These are phyloP conservation scores for Isoperla grammatica DNA, from an alignment of 2,888 invertebrate species.

Conservation along the genomic window DNA sequence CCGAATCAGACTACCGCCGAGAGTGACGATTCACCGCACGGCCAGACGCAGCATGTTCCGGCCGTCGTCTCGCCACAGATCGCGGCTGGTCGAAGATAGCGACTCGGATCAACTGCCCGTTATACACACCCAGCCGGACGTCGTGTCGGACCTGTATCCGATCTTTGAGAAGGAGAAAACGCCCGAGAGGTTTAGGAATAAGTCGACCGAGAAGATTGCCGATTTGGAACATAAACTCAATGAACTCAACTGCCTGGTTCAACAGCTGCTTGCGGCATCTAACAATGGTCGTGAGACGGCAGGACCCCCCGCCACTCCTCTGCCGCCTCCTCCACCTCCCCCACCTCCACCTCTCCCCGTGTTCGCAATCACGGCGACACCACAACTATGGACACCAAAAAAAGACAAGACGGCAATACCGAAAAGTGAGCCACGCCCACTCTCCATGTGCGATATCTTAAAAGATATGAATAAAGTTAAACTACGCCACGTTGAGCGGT, in stretches of 20 bases:
- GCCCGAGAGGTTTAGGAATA: too few relatives aligned
- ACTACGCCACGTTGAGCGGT: conserved; percentile 17
- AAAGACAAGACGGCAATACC: not conserved
- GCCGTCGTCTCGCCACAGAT: too few relatives aligned
- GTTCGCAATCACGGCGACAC: too few relatives aligned
- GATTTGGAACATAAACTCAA: not conserved
- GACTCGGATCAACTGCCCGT: too few relatives aligned
- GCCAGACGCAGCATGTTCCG: not conserved
- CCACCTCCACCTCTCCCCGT: conserved; percentile 3
- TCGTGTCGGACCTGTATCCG: not conserved
- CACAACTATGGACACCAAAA: not conserved
- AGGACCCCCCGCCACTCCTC: not conserved
- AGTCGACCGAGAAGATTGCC: not conserved
- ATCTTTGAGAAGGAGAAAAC: too few relatives aligned
- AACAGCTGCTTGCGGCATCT: not conserved
- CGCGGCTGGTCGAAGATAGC: too few relatives aligned
- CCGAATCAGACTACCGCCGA: not conserved
- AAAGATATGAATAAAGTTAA: conserved; percentile 18
- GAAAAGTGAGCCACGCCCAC: not conserved
- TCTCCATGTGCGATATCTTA: conserved; percentile 12
- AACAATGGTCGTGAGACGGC: not conserved
- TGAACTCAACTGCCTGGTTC: not conserved
- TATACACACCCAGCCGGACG: not conserved
- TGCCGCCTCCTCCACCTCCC: conserved; percentile 10
- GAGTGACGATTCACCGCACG: not conserved